A percentile compares a stretch with the other conserved stretches of the same genome.
Conservation (phyloP, 1,140 invertebrate genomes). For the Doryteuthis pealeii region DNA sequence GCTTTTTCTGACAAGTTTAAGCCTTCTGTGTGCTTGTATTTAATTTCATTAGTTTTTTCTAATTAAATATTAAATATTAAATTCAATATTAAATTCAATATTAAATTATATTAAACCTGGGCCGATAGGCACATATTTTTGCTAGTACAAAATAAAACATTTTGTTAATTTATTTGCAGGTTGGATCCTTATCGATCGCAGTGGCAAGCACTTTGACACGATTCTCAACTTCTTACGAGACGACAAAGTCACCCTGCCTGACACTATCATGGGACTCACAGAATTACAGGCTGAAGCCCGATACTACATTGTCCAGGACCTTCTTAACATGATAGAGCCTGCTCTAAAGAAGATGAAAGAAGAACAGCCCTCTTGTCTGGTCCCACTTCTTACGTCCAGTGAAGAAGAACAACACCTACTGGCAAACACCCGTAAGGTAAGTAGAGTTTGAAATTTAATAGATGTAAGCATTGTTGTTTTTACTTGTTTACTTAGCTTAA, state of each 20-base stretch:
- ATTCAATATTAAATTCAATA: too few species aligned
- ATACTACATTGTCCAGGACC: slow-evolving; percentile 78
- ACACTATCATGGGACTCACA: slow-evolving; percentile 75
- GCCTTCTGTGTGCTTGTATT: too few species aligned
- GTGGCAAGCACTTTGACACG: slow-evolving; percentile 97
- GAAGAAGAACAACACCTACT: slow-evolving; percentile 91
- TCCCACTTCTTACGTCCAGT: slow-evolving; percentile 92
- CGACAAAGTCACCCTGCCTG: slow-evolving; percentile 88
- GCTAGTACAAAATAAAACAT: too few species aligned
- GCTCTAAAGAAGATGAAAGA: slow-evolving; percentile 74
- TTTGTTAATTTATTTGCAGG: slow-evolving; percentile 66
- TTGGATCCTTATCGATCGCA: slow-evolving; percentile 97
- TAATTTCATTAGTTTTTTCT: too few species aligned
- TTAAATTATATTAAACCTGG: too few species aligned
- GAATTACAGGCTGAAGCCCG: slow-evolving; percentile 91
- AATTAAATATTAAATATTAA: too few species aligned
- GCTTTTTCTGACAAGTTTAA: too few species aligned
- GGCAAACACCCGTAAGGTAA: slow-evolving; percentile 80
- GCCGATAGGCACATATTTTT: too few species aligned
- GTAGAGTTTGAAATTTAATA: too few species aligned
- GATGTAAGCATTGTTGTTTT: too few species aligned
- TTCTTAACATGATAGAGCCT: slow-evolving; percentile 50
- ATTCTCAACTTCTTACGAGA: slow-evolving; percentile 95
- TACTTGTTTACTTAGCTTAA: too few species aligned
- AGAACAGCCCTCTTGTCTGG: slow-evolving; percentile 78